phyloP scores from a whole-genome alignment of 2,888 invertebrate genomes.

The Sympetrum striolatum region DNA sequence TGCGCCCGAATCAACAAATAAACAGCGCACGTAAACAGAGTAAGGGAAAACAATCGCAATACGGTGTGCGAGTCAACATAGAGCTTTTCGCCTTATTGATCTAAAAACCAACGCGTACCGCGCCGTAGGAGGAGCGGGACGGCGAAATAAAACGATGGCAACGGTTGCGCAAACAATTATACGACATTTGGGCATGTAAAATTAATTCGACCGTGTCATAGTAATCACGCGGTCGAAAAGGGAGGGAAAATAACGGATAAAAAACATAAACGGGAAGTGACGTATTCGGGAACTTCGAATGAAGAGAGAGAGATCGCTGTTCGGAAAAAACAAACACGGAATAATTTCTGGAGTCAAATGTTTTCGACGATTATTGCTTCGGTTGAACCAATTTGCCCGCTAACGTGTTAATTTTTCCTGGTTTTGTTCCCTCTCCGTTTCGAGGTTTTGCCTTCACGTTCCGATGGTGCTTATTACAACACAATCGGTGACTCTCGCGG shows the following conservation, averaged over 20 bases:
- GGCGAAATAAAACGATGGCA: background rate
- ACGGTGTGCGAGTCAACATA: background rate
- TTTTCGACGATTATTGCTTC: background rate
- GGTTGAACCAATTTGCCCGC: background rate
- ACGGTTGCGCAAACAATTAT: slow-evolving; percentile 35
- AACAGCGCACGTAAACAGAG: slow-evolving; percentile 27
- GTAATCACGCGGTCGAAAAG: background rate
- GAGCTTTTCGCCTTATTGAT: slow-evolving; percentile 42
- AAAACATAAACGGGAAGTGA: background rate
- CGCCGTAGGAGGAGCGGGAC: background rate
- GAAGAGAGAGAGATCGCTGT: background rate
- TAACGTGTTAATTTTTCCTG: background rate
- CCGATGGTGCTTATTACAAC: no score
- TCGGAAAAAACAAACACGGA: background rate
- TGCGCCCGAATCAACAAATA: slow-evolving; percentile 36
- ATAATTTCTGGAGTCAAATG: background rate
- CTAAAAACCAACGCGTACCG: slow-evolving; percentile 11
- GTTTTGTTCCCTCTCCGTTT: background rate
- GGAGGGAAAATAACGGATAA: background rate
- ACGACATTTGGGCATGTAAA: slow-evolving; percentile 19
- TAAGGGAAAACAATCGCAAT: slow-evolving; percentile 32
- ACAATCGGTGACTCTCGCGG: no score
- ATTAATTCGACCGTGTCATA: slow-evolving; percentile 29
- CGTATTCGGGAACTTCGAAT: background rate
- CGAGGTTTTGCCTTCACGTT: background rate